Evolutionary conservation across 2,888 invertebrate species (phyloP).

Genomic region (Spodoptera exigua): DNA sequence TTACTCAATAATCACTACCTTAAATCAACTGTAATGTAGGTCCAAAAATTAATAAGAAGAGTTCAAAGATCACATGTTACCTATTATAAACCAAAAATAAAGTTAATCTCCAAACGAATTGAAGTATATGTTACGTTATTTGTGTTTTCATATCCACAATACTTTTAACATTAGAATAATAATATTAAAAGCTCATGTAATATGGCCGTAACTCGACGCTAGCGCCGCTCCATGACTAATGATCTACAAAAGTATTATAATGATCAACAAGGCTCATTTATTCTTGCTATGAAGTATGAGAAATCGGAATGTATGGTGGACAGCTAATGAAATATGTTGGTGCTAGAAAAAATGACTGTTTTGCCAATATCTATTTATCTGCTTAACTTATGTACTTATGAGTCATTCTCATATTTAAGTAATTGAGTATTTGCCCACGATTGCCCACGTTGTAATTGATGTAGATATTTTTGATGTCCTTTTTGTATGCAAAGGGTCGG

Average conservation of each 20-base stretch:
- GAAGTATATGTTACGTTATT: constrained; percentile 27
- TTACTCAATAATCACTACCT: background rate
- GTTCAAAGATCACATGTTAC: constrained; percentile 30
- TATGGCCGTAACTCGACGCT: constrained; percentile 23
- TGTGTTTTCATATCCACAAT: constrained; percentile 44
- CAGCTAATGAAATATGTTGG: constrained; percentile 25
- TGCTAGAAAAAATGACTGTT: constrained; percentile 16
- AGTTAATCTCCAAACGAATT: constrained; percentile 41
- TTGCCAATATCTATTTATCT: constrained; percentile 24
- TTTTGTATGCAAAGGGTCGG: no score
- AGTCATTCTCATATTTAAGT: background rate
- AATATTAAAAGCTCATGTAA: constrained; percentile 53
- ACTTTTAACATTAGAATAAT: constrained; percentile 48
- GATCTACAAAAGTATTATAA: constrained; percentile 67
- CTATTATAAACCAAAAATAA: constrained; percentile 30
- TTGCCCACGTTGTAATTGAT: no score
- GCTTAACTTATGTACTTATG: background rate
- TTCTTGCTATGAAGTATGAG: constrained; percentile 42
- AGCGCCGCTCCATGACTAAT: constrained; percentile 65
- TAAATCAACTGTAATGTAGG: background rate
- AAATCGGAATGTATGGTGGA: constrained; percentile 25
- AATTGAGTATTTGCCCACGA: background rate
- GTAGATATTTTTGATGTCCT: no score
- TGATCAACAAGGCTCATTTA: constrained; percentile 68
- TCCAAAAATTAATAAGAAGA: constrained; percentile 15